Percentiles rank a stretch among this genome's conserved stretches.
phyloP scores from a whole-genome alignment of 2,113 vertebrate species.

The Petrocephalus microphthalmus region DNA sequence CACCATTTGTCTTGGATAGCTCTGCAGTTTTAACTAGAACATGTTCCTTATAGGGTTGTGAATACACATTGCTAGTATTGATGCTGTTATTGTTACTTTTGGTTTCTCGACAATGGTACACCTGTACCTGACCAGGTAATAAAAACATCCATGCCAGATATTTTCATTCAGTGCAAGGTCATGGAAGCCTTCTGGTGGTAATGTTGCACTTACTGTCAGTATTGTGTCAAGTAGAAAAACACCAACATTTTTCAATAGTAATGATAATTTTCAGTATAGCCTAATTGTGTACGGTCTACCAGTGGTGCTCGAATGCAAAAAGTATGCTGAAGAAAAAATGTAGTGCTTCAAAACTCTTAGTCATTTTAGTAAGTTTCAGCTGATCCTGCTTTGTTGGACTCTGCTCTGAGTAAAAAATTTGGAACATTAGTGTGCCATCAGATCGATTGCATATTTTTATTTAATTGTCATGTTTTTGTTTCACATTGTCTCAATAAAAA shows the following conservation, averaged over 20 bases:
- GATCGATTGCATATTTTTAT: conserved; percentile 51
- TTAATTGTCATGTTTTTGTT: conserved; percentile 61
- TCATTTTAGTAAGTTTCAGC: background rate
- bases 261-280: conserved; percentile 39
- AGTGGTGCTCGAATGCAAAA: background rate
- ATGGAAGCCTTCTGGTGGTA: background rate
- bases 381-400: background rate
- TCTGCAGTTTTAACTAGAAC: conserved; percentile 18
- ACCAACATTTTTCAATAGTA: background rate
- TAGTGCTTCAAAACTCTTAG: background rate
- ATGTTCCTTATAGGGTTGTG: conserved; percentile 25
- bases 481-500: conserved; percentile 63
- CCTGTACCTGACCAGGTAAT: conserved; percentile 28
- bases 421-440: conserved; percentile 47
- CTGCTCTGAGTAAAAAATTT: conserved; percentile 32
- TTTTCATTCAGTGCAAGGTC: background rate
- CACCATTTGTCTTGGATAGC: conserved; percentile 45
- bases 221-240: background rate
- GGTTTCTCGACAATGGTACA: conserved; percentile 27
- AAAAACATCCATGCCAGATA: no score
- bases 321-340: background rate
- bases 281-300: conserved; percentile 20
- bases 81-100: background rate
- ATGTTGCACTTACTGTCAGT: background rate
- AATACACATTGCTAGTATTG: conserved; percentile 31